Evolutionary conservation across 1,140 invertebrate species (phyloP).

Genomic region (Caenorhabditis elegans): DNA sequence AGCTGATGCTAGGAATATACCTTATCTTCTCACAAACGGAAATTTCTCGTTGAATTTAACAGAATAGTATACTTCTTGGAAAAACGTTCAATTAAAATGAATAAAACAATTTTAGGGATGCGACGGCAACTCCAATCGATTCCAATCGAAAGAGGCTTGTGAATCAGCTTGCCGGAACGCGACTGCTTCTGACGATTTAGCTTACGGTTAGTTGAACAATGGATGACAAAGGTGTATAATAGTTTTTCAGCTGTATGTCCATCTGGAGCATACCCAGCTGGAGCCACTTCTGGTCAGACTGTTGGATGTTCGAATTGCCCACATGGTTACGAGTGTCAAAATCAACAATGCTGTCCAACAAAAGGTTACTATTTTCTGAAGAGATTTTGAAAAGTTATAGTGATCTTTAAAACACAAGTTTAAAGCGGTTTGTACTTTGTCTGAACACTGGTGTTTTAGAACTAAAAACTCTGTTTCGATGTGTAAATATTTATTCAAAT

Average conservation of each 20-base stretch:
- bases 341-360: conserved; percentile 57
- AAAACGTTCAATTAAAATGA: no score
- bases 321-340: conserved; percentile 56
- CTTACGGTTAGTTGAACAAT: conserved; percentile 48
- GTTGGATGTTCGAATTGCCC: conserved; percentile 57
- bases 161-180: conserved; percentile 33
- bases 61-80: no score
- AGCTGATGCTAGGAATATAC: no score
- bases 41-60: no score
- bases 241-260: conserved; percentile 45
- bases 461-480: neutral
- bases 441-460: no score
- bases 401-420: conserved; percentile 15
- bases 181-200: neutral
- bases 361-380: conserved; percentile 53
- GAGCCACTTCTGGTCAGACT: conserved; percentile 47
- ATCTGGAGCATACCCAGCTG: conserved; percentile 58
- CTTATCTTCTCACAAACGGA: no score
- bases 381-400: neutral
- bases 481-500: neutral
- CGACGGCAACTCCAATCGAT: conserved; percentile 56
- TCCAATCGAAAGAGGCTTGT: conserved; percentile 44
- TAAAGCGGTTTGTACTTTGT: no score
- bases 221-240: no score
- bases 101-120: conserved; percentile 52